phyloP scores from a whole-genome alignment of 92 coral and sea anemone species.

The Phymanthus crucifer region DNA sequence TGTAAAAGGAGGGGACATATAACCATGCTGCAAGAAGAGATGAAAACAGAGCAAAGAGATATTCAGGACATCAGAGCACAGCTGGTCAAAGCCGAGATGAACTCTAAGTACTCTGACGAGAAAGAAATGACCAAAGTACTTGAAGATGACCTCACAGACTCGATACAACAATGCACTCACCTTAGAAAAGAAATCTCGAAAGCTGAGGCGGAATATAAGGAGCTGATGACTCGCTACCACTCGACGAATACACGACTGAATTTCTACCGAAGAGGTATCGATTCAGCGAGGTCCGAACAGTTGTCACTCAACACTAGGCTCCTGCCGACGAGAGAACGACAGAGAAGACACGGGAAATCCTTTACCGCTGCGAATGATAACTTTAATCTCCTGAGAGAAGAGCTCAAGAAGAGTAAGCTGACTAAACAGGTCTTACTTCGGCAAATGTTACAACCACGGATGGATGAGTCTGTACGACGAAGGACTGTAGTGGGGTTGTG shows the following conservation, averaged over 20 bases:
- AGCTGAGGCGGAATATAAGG: slow-evolving; percentile 28
- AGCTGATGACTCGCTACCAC: slow-evolving; percentile 2
- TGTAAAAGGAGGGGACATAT: slow-evolving; percentile 30
- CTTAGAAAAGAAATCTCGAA: slow-evolving; percentile 57
- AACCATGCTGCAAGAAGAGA: slow-evolving; percentile 42
- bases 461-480: neutral
- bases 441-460: slow-evolving; percentile 49
- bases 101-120: slow-evolving; percentile 23
- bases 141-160: slow-evolving; percentile 40
- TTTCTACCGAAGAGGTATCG: slow-evolving; percentile 32
- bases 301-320: slow-evolving; percentile 35
- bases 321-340: slow-evolving; percentile 36
- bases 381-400: slow-evolving; percentile 36
- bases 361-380: slow-evolving; percentile 30
- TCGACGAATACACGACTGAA: slow-evolving; percentile 27
- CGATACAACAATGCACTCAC: slow-evolving; percentile 44
- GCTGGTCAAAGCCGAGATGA: slow-evolving; percentile 46
- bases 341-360: slow-evolving; percentile 20
- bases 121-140: slow-evolving; percentile 46
- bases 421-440: slow-evolving; percentile 37
- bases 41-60: slow-evolving; percentile 58
- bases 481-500: neutral
- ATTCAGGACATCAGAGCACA: slow-evolving; percentile 58
- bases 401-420: slow-evolving; percentile 22
- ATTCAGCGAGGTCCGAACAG: slow-evolving; percentile 40